A percentile compares a stretch with the other conserved stretches of the same genome.
phyloP scores from a whole-genome alignment of 2,888 invertebrate species.

The Flabesymbios commensalis region DNA sequence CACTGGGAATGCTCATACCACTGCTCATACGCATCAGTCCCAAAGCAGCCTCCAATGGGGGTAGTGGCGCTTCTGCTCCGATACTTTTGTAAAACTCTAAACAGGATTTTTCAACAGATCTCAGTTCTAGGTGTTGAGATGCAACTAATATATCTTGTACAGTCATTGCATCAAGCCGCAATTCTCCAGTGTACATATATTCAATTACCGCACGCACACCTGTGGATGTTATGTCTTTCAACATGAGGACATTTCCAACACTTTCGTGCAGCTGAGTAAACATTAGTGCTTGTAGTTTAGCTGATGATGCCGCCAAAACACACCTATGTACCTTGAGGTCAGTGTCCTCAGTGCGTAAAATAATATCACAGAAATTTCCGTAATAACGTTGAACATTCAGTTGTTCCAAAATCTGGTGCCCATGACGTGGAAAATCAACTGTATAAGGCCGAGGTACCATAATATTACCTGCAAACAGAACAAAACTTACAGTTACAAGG shows the following conservation, averaged over 20 bases:
- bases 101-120: slow-evolving; percentile 22
- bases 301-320: slow-evolving; percentile 23
- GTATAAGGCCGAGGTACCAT: too few species aligned
- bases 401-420: slow-evolving; percentile 20
- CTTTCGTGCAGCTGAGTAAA: slow-evolving; percentile 17
- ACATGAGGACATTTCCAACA: slow-evolving; percentile 13
- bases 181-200: slow-evolving; percentile 27
- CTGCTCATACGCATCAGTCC: too few species aligned
- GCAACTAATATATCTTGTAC: slow-evolving; percentile 21
- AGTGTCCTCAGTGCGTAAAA: slow-evolving; percentile 21
- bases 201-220: slow-evolving; percentile 24
- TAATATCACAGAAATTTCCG: slow-evolving; percentile 28
- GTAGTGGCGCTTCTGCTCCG: too few species aligned
- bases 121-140: slow-evolving; percentile 24
- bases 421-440: slow-evolving; percentile 11
- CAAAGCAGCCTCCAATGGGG: too few species aligned
- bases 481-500: too few species aligned
- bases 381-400: slow-evolving; percentile 31
- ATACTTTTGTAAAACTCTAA: too few species aligned
- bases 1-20: too few species aligned
- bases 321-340: slow-evolving; percentile 27
- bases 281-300: slow-evolving; percentile 24
- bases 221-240: slow-evolving; percentile 24
- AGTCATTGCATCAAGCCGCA: slow-evolving; percentile 18
- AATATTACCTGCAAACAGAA: too few species aligned